These are phyloP conservation scores for Forbesichthys papilliferus DNA, from an alignment of 2,113 vertebrate species.

Conservation along the genomic window DNA sequence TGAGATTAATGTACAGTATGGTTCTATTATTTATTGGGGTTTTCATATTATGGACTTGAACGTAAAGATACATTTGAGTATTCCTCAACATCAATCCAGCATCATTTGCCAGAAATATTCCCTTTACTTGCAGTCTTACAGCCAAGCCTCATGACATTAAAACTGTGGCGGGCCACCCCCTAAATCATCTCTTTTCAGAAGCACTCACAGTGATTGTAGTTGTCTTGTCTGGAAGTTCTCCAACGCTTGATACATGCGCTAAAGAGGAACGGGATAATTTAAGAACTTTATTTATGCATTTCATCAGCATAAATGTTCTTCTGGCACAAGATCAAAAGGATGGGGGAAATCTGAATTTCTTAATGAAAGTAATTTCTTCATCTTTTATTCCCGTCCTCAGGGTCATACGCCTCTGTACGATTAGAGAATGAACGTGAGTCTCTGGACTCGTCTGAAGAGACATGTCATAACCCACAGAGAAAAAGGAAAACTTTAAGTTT, in stretches of 20 bases:
- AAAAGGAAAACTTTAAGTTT: conserved; percentile 7
- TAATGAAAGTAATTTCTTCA: conserved; percentile 84
- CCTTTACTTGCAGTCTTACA: conserved; percentile 40
- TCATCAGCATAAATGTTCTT: conserved; percentile 87
- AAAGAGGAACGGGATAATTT: conserved; percentile 78
- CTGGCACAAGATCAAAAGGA: conserved; percentile 83
- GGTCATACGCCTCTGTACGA: conserved; percentile 78
- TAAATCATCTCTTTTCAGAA: conserved; percentile 69
- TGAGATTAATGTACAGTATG: not conserved
- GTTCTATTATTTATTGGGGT: conserved; percentile 7
- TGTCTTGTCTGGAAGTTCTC: conserved; percentile 80
- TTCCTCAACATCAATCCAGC: conserved; percentile 23
- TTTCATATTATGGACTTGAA: not conserved
- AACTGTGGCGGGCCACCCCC: conserved; percentile 54
- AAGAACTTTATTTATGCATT: conserved; percentile 84
- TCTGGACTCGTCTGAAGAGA: conserved; percentile 63
- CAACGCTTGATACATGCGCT: conserved; percentile 70
- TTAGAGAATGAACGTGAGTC: conserved; percentile 74
- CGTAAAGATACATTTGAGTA: conserved; percentile 1
- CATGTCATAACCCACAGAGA: conserved; percentile 54
- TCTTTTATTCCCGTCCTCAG: conserved; percentile 81
- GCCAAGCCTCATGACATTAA: conserved; percentile 36
- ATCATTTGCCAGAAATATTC: conserved; percentile 44
- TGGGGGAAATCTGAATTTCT: conserved; percentile 80
- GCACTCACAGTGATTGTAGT: conserved; percentile 79